These are phyloP conservation scores for Cabera pusaria DNA, from an alignment of 2,888 invertebrate species.

Conservation along the genomic window DNA sequence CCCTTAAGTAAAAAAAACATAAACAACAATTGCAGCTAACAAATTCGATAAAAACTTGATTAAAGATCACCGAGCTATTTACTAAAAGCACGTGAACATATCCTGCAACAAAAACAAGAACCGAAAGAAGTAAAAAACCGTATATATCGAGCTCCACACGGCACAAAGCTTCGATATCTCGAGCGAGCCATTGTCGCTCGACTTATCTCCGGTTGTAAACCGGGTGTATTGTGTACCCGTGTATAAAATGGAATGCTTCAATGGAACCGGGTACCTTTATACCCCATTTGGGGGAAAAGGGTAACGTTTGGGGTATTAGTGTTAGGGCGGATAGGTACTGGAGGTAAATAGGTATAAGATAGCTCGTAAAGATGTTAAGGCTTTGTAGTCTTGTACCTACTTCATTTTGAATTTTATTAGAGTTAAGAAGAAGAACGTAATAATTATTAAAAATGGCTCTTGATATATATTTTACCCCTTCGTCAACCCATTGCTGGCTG, in stretches of 20 bases:
- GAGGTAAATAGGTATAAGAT: slow-evolving; percentile 17
- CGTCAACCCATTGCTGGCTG: too few species aligned
- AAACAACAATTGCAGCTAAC: too few species aligned
- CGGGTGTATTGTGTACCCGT: slow-evolving; percentile 46
- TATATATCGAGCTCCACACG: slow-evolving; percentile 14
- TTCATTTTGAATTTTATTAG: neutral
- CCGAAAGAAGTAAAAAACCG: slow-evolving; percentile 9
- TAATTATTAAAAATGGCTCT: too few species aligned
- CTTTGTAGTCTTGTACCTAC: slow-evolving; percentile 2
- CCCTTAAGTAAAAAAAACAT: too few species aligned
- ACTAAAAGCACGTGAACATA: too few species aligned
- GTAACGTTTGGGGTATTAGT: slow-evolving; percentile 24
- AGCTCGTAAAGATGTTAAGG: slow-evolving; percentile 14
- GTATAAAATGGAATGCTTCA: slow-evolving; percentile 27
- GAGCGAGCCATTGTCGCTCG: slow-evolving; percentile 32
- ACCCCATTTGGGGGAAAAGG: slow-evolving; percentile 30
- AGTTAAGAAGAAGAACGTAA: too few species aligned
- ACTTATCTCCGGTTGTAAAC: slow-evolving; percentile 47
- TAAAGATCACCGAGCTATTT: too few species aligned
- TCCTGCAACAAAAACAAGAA: slow-evolving; percentile 1
- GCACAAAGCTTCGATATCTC: slow-evolving; percentile 33
- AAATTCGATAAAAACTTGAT: too few species aligned
- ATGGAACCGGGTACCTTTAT: slow-evolving; percentile 30
- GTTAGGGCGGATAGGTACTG: slow-evolving; percentile 13
- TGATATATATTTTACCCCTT: too few species aligned